Percentiles rank a stretch among this genome's conserved stretches.
Evolutionary conservation across 1,140 invertebrate genomes (phyloP).

Genomic region (Cataglyphis hispanica): DNA sequence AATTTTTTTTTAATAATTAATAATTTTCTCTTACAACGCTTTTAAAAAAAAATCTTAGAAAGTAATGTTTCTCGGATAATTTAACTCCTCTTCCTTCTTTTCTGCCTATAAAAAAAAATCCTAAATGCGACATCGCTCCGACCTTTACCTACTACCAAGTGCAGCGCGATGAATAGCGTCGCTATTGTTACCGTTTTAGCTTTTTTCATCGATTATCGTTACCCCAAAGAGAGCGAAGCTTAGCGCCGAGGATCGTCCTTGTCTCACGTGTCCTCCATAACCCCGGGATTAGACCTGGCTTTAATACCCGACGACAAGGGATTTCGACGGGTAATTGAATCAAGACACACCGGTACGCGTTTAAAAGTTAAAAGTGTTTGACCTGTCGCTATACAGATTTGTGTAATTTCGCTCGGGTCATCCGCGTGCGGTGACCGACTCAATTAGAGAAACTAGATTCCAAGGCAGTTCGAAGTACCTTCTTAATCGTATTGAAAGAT

Average conservation of each 20-base stretch:
- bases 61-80: background rate
- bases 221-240: slow-evolving; percentile 65
- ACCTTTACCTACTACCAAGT: slow-evolving; percentile 46
- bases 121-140: background rate
- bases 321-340: slow-evolving; percentile 77
- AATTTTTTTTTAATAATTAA: background rate
- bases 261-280: slow-evolving; percentile 60
- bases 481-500: background rate
- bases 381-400: background rate
- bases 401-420: background rate
- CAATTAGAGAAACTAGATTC: background rate
- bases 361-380: slow-evolving; percentile 62
- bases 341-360: slow-evolving; percentile 41
- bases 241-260: slow-evolving; percentile 62
- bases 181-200: slow-evolving; percentile 59
- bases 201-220: slow-evolving; percentile 72
- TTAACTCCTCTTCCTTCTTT: background rate
- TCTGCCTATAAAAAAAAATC: slow-evolving; percentile 17
- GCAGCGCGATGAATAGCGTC: background rate
- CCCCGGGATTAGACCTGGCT: slow-evolving; percentile 72
- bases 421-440: background rate
- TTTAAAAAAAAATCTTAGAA: background rate
- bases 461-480: background rate
- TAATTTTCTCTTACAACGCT: background rate
- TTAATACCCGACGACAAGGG: slow-evolving; percentile 74